A percentile compares a stretch with the other conserved stretches of the same genome.
phyloP scores from a whole-genome alignment of 2,888 invertebrate genomes.

The Ophraella communa region DNA sequence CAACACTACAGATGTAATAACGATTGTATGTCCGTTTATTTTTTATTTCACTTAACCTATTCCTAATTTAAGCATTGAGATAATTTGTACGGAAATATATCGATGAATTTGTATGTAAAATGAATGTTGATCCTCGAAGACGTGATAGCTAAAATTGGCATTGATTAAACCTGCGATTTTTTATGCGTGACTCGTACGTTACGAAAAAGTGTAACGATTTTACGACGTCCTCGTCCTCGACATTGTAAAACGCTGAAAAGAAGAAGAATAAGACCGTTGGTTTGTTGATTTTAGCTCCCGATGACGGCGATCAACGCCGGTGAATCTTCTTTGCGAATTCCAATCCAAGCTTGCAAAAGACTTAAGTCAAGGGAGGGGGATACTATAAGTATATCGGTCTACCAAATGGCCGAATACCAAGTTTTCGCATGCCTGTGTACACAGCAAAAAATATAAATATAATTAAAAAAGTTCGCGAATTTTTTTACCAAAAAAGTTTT shows the following conservation, averaged over 20 bases:
- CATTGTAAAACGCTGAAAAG: slow-evolving; percentile 15
- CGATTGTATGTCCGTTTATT: no score
- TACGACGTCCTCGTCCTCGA: slow-evolving; percentile 19
- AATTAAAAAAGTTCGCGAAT: slow-evolving; percentile 7
- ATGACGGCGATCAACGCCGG: slow-evolving; percentile 11
- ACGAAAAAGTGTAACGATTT: slow-evolving; percentile 21
- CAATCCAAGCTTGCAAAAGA: slow-evolving; percentile 30
- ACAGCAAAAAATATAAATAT: slow-evolving; percentile 41
- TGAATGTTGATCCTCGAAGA: neutral
- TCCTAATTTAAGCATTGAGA: no score
- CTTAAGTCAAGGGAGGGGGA: slow-evolving; percentile 46
- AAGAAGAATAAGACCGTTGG: slow-evolving; percentile 21
- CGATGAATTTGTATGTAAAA: neutral
- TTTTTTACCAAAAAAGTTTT: neutral
- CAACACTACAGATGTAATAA: no score
- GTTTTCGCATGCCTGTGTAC: slow-evolving; percentile 47
- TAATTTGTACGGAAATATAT: neutral
- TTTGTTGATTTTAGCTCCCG: slow-evolving; percentile 15
- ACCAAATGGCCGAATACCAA: slow-evolving; percentile 48
- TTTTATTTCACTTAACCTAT: no score
- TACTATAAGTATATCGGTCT: slow-evolving; percentile 55
- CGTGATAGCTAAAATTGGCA: neutral
- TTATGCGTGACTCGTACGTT: neutral
- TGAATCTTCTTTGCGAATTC: slow-evolving; percentile 42
- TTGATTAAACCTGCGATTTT: neutral